Evolutionary conservation across 2,888 invertebrate genomes (phyloP).

Genomic region (Cynaeus angustus): DNA sequence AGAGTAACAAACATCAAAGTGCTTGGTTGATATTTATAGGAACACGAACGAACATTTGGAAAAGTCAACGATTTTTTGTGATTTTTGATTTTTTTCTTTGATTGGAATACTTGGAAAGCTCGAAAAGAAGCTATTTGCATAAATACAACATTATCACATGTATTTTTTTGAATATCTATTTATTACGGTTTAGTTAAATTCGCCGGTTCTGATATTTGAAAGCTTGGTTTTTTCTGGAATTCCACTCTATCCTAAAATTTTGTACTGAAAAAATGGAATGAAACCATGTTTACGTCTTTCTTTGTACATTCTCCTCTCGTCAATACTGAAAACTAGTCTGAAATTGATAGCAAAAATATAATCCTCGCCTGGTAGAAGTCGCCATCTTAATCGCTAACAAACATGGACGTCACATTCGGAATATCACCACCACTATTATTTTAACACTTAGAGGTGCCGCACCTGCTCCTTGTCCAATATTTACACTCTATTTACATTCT

Average conservation of each 20-base stretch:
- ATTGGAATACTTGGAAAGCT: slow-evolving; percentile 48
- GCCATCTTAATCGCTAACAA: slow-evolving; percentile 38
- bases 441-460: slow-evolving; percentile 52
- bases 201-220: slow-evolving; percentile 24
- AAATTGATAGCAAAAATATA: slow-evolving; percentile 50
- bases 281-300: slow-evolving; percentile 13
- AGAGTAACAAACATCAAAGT: slow-evolving; percentile 46
- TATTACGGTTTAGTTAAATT: slow-evolving; percentile 17
- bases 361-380: slow-evolving; percentile 32
- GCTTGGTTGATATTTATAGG: slow-evolving; percentile 42
- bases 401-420: slow-evolving; percentile 61
- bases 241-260: slow-evolving; percentile 25
- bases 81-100: slow-evolving; percentile 37
- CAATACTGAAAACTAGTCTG: slow-evolving; percentile 47
- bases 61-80: slow-evolving; percentile 29
- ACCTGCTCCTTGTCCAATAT: slow-evolving; percentile 56
- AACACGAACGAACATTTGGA: slow-evolving; percentile 46
- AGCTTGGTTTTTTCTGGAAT: slow-evolving; percentile 16
- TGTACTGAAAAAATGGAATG: slow-evolving; percentile 49
- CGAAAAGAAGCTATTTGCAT: slow-evolving; percentile 37
- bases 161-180: slow-evolving; percentile 39
- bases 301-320: slow-evolving; percentile 40
- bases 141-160: slow-evolving; percentile 49
- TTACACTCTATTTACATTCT: slow-evolving; percentile 57
- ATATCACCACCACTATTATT: slow-evolving; percentile 57